phyloP scores from a whole-genome alignment of 1,140 invertebrate species.

The Euura lappo region DNA sequence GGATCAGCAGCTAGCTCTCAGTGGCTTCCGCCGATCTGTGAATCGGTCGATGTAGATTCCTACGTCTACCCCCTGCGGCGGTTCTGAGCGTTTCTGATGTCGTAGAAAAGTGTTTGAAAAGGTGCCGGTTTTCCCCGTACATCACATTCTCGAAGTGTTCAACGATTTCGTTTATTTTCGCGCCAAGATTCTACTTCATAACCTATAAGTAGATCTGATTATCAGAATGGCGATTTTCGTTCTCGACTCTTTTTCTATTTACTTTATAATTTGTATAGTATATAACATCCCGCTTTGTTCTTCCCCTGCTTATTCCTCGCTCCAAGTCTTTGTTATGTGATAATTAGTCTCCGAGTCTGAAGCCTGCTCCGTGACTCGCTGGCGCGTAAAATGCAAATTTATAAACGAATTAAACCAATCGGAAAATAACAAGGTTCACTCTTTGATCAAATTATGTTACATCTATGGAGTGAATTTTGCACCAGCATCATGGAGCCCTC shows the following conservation, averaged over 20 bases:
- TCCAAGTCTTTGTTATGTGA: slow-evolving; percentile 28
- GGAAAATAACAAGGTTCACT: slow-evolving; percentile 27
- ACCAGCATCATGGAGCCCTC: too few species aligned
- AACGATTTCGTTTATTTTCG: background rate
- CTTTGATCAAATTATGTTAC: background rate
- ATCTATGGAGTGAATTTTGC: too few species aligned
- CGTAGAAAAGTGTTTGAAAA: background rate
- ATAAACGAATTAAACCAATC: slow-evolving; percentile 30
- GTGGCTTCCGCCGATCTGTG: slow-evolving; percentile 33
- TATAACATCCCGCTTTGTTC: background rate
- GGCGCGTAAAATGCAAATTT: slow-evolving; percentile 34
- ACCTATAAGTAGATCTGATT: background rate
- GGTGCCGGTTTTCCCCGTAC: background rate
- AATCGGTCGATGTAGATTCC: slow-evolving; percentile 21
- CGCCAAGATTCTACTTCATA: too few species aligned
- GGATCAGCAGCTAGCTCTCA: slow-evolving; percentile 36
- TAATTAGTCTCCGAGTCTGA: slow-evolving; percentile 26
- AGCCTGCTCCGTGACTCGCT: slow-evolving; percentile 9
- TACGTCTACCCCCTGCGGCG: slow-evolving; percentile 17
- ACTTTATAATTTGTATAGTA: too few species aligned
- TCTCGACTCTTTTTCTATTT: background rate
- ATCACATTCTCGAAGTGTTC: background rate
- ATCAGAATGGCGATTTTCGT: background rate
- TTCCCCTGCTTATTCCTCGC: slow-evolving; percentile 9
- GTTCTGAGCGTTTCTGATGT: background rate